Percentiles rank a stretch among this genome's conserved stretches.
Evolutionary conservation across 2,113 vertebrate genomes (phyloP).

Genomic region (Haplotaxodon microlepis): DNA sequence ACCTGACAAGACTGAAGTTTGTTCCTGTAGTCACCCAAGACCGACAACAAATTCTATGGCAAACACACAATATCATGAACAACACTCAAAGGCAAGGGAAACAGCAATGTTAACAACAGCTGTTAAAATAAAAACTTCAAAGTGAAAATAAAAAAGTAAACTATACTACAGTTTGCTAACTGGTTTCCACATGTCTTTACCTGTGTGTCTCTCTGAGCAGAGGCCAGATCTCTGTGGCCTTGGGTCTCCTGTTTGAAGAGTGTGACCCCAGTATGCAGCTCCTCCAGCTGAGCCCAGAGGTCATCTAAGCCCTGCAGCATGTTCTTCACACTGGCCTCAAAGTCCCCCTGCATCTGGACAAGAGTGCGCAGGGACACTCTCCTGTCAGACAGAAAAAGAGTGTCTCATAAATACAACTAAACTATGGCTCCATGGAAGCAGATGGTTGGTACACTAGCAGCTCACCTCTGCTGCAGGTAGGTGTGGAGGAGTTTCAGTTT

Average conservation of each 20-base stretch:
- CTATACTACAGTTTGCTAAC: not conserved
- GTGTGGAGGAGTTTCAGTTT: slow-evolving; percentile 43
- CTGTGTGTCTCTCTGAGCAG: slow-evolving; percentile 40
- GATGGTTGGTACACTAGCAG: not conserved
- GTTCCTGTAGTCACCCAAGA: slow-evolving; percentile 38
- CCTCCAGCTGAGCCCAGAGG: slow-evolving; percentile 66
- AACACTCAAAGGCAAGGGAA: not conserved
- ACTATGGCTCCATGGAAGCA: not conserved
- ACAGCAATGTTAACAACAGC: not conserved
- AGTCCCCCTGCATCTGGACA: slow-evolving; percentile 50
- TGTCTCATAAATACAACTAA: not conserved
- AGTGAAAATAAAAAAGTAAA: not conserved
- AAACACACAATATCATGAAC: not conserved
- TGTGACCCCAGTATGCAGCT: slow-evolving; percentile 65
- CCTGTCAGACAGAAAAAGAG: slow-evolving; percentile 33
- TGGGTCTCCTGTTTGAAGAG: slow-evolving; percentile 36
- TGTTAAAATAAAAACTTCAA: not conserved
- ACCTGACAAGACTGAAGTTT: slow-evolving; percentile 51
- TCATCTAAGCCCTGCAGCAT: slow-evolving; percentile 39
- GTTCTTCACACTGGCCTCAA: slow-evolving; percentile 42
- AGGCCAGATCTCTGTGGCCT: slow-evolving; percentile 11
- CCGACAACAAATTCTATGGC: slow-evolving; percentile 39
- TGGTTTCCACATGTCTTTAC: slow-evolving; percentile 7
- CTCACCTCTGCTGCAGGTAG: slow-evolving; percentile 69
- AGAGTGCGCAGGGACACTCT: slow-evolving; percentile 35